Percentiles rank a stretch among this genome's conserved stretches.
Evolutionary conservation across 2,888 invertebrate species (phyloP).

Genomic region (Conistra vaccinii): DNA sequence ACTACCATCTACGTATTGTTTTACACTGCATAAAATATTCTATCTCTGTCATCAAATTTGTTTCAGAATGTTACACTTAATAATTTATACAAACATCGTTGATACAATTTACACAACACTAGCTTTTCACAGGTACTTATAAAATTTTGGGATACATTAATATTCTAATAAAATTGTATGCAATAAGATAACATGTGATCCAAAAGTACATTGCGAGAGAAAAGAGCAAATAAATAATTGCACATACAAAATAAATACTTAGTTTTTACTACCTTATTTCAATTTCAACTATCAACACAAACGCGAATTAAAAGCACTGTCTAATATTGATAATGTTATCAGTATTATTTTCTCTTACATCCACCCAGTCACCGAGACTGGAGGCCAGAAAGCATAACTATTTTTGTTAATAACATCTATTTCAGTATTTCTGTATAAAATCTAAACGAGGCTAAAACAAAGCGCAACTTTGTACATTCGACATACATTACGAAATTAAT

Average conservation of each 20-base stretch:
- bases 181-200: conserved; percentile 23
- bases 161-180: conserved; percentile 18
- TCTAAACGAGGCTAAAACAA: background rate
- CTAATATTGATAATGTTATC: background rate
- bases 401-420: background rate
- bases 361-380: background rate
- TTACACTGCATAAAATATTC: background rate
- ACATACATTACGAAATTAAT: background rate
- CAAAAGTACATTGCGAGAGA: conserved; percentile 36
- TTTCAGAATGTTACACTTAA: conserved; percentile 17
- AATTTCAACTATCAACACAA: conserved; percentile 8
- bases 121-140: conserved; percentile 8
- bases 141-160: conserved; percentile 8
- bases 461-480: background rate
- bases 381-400: background rate
- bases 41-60: background rate
- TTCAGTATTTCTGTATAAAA: background rate
- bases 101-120: conserved; percentile 1
- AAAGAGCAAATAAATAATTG: conserved; percentile 54
- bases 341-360: conserved; percentile 2
- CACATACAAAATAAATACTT: conserved; percentile 46
- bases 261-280: conserved; percentile 39
- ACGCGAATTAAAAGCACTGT: background rate
- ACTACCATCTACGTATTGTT: conserved; percentile 1
- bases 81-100: conserved; percentile 4